Base-by-base conservation (phyloP, 2,888 invertebrate species). In the Eilema depressum region DNA sequence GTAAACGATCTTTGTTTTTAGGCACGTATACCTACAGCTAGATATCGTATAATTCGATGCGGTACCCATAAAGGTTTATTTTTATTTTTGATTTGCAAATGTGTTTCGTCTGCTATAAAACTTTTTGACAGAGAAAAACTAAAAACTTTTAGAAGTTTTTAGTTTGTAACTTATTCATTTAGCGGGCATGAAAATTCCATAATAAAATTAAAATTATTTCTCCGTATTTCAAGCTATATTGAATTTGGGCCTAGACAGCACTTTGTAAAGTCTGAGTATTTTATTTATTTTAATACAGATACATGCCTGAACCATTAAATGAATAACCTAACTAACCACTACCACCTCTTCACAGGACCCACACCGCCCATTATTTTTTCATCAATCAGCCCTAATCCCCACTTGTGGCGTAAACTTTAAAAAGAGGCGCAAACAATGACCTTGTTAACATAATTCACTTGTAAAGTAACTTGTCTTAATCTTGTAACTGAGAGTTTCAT, bases 381-480 rank as follows among this genome's bases (percentile, higher is more conserved):
- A 80, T 80, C 80, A 78, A 82, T 82, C 80, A 77, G 57, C 41
- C 56, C 26, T 75, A 71, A 79, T 73, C 70, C 67, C 60, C n/a
- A 26, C 26, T 17, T 17, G 63, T 25, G 30, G 70, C 57, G 62
- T 61, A n/a, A 73, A 69, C 53, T 76, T 82, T 77, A 62, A 71
- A 77, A 79, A 74, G 74, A 66, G 69, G 25, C 30, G 66, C 70
- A 30, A 71, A 37, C 56, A 68, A n/a, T 80, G 73, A 78, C 75
- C 74, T 78, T 76, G 68, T 66, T 64, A 70, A 64, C 71, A 69
- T 82, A 80, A 82, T 80, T 76, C 69, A 78, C 68, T 80, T 74
- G 61, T 66, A 72, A 79, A 77, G 63, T 73, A 77, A 70, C 75
- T 82, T 73, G 75, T 72, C 64, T 61, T 82, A 82, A 81, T 80